These are phyloP conservation scores for Nothobranchius kuhntae DNA, from an alignment of 2,113 vertebrate genomes.

Conservation along the genomic window DNA sequence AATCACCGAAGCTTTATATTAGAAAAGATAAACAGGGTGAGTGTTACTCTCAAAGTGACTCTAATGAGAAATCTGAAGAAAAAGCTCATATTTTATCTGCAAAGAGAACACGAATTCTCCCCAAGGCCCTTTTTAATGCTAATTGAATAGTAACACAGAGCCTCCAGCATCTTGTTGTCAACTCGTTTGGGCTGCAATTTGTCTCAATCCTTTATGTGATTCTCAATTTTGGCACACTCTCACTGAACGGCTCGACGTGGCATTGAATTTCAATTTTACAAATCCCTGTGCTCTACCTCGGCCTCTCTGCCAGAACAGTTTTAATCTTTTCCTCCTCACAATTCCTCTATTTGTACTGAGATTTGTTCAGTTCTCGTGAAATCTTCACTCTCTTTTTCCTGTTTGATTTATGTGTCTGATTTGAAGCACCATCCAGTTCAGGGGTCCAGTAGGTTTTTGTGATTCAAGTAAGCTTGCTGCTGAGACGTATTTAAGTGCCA, in stretches of 20 bases:
- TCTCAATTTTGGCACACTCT: slow-evolving; percentile 70
- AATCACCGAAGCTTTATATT: slow-evolving; percentile 63
- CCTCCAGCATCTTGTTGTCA: slow-evolving; percentile 79
- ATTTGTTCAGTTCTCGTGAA: slow-evolving; percentile 47
- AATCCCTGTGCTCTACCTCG: slow-evolving; percentile 63
- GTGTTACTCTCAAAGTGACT: slow-evolving; percentile 72
- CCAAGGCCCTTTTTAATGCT: slow-evolving; percentile 79
- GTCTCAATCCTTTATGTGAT: slow-evolving; percentile 81
- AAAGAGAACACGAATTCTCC: slow-evolving; percentile 74
- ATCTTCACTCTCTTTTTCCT: slow-evolving; percentile 19
- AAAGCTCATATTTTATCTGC: slow-evolving; percentile 78
- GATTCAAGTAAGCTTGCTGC: slow-evolving; percentile 43
- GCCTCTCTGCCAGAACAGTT: slow-evolving; percentile 43
- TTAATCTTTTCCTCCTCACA: slow-evolving; percentile 37
- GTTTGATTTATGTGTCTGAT: slow-evolving; percentile 10
- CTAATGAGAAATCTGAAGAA: slow-evolving; percentile 77
- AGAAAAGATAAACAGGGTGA: slow-evolving; percentile 73
- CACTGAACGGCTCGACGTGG: slow-evolving; percentile 69
- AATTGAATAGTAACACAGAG: slow-evolving; percentile 83
- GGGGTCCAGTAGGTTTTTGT: slow-evolving; percentile 13
- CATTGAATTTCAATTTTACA: slow-evolving; percentile 76
- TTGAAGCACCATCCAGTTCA: slow-evolving; percentile 13
- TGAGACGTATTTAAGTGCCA: slow-evolving; percentile 63
- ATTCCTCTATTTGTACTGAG: slow-evolving; percentile 25
- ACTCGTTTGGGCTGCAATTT: slow-evolving; percentile 79